Evolutionary conservation across 2,888 invertebrate genomes (phyloP).

Genomic region (Euphydryas editha): DNA sequence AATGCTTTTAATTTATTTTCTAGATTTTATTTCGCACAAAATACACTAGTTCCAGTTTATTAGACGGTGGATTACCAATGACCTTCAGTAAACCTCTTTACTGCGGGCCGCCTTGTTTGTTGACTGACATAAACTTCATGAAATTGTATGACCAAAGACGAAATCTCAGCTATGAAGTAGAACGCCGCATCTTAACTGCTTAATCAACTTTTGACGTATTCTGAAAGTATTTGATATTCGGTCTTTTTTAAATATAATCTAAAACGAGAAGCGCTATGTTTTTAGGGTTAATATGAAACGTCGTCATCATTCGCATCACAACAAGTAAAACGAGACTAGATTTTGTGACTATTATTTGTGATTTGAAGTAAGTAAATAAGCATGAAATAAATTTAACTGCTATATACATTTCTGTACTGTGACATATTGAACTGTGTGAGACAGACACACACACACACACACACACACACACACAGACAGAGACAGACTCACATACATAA

Average conservation of each 20-base stretch:
- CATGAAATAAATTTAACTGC: too few species aligned
- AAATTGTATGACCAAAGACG: conserved; percentile 27
- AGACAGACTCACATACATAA: too few species aligned
- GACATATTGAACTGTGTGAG: too few species aligned
- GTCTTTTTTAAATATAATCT: background rate
- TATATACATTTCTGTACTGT: too few species aligned
- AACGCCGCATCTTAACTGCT: conserved; percentile 58
- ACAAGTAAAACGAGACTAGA: too few species aligned
- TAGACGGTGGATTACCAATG: conserved; percentile 20
- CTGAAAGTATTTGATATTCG: conserved; percentile 16
- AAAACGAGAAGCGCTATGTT: background rate
- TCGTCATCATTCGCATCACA: too few species aligned
- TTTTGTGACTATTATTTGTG: too few species aligned
- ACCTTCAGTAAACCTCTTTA: conserved; percentile 22
- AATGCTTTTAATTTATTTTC: background rate
- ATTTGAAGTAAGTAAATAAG: too few species aligned
- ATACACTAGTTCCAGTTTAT: conserved; percentile 21
- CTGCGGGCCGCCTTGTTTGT: conserved; percentile 19
- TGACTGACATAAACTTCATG: conserved; percentile 22
- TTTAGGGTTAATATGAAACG: too few species aligned
- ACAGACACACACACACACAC: too few species aligned
- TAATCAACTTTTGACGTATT: conserved; percentile 50
- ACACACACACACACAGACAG: too few species aligned
- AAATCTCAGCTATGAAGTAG: conserved; percentile 20
- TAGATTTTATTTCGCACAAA: conserved; percentile 10